Base-by-base conservation (phyloP, 37 sponge, comb jelly and placozoan genomes). In the Hormiphora californensis region DNA sequence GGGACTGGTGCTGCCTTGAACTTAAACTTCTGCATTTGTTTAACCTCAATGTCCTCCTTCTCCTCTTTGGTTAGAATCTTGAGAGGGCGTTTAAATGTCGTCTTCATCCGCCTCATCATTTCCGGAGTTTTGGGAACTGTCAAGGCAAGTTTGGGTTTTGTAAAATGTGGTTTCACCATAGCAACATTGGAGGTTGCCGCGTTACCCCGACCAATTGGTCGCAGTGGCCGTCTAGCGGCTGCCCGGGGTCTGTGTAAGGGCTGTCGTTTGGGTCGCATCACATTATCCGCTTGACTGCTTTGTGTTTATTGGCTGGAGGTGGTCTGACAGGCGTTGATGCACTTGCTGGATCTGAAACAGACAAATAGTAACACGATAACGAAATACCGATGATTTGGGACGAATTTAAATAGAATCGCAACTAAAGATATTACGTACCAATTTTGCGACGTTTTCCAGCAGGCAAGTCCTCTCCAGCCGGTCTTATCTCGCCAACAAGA, bases 1-100 rank as follows among this genome's bases (percentile, higher is more conserved):
- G 81, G 81, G 23, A 73, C 81, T 43, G 81, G 81, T 3, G 81
- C 81, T 28, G 81, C 81, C 23, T 73, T 73, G 46, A 73, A 73
- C 81, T 73, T 73, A 28, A 43, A 73, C 5, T 73, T 73, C 27
- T 40, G 40, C 81, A 73, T 73, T 7, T 33, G 28, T 3, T 73
- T 46, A 0, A 73, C 81, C 43, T 73, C 81, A n/a, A 43, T 46
- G 17, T 73, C 43, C 38, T 73, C 81, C 35, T 73, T 73, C 22
- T 73, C 81, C 19, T n/a, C 35, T 43, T 25, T n/a, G 9, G 81
- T 43, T 40, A 43, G 40, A 12, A 57, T 12, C 25, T 73, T 43
- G 5, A 15, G 28, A 3, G 81, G 81, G 2, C 81, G 43, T 40
- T 40, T 73, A 43, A 43, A 43, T 73, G 40, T 43, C 40, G 28